phyloP scores from a whole-genome alignment of 2,888 invertebrate species.

The Xanthia togata region DNA sequence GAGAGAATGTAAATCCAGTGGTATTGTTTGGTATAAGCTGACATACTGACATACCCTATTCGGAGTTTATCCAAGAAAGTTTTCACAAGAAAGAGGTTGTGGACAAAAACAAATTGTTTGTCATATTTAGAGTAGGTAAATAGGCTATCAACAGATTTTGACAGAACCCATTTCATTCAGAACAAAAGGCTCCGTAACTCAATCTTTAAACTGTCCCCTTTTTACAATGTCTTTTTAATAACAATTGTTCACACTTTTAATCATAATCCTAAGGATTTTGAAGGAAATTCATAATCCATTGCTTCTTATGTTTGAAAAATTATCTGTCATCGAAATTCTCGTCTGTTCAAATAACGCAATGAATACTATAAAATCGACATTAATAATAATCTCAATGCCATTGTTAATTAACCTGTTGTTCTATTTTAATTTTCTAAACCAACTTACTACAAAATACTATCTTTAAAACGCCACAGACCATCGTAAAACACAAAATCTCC shows the following conservation, averaged over 20 bases:
- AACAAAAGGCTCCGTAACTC: not conserved
- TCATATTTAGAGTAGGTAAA: not conserved
- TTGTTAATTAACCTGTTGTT: too few species aligned
- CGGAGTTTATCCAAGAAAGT: not conserved
- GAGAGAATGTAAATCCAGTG: not conserved
- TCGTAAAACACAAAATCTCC: constrained; percentile 19
- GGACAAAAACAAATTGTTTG: not conserved
- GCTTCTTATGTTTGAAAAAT: not conserved
- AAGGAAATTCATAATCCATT: not conserved
- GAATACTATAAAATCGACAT: not conserved
- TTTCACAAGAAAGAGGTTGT: not conserved
- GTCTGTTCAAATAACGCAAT: not conserved
- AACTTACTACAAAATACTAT: not conserved
- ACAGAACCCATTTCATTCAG: too few species aligned
- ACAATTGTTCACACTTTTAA: not conserved
- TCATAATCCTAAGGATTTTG: not conserved
- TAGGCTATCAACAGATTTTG: not conserved
- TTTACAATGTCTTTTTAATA: not conserved
- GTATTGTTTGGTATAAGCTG: not conserved
- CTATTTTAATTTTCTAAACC: not conserved
- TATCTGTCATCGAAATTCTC: not conserved
- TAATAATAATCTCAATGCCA: too few species aligned
- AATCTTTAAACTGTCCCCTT: not conserved
- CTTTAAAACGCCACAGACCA: not conserved
- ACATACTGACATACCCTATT: not conserved